Percentiles rank a stretch among this genome's conserved stretches.
phyloP scores from a whole-genome alignment of 1,140 invertebrate genomes.

The Conus ventricosus region DNA sequence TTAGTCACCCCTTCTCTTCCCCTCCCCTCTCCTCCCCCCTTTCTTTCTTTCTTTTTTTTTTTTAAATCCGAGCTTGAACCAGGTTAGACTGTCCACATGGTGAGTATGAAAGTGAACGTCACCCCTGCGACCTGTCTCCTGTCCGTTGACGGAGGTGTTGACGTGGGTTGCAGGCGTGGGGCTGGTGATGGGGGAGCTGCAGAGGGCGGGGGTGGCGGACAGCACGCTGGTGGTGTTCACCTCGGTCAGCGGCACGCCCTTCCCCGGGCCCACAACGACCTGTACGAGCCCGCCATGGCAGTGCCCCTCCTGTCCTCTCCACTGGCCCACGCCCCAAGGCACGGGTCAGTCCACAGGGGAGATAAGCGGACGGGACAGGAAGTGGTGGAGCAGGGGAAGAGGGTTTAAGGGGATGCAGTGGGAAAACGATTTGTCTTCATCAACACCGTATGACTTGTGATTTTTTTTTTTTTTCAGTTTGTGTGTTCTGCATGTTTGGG shows the following conservation, averaged over 20 bases:
- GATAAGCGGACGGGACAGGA: neutral
- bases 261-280: constrained; percentile 88
- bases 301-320: constrained; percentile 88
- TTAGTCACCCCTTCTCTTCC: too few relatives aligned
- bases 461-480: neutral
- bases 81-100: too few relatives aligned
- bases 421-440: too few relatives aligned
- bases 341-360: constrained; percentile 38
- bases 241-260: constrained; percentile 93
- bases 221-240: constrained; percentile 90
- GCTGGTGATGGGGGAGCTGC: constrained; percentile 86
- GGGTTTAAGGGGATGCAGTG: neutral
- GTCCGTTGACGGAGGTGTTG: neutral
- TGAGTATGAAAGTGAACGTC: too few relatives aligned
- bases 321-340: constrained; percentile 76
- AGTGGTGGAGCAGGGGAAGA: neutral
- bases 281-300: constrained; percentile 86
- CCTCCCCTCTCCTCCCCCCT: too few relatives aligned
- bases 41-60: too few relatives aligned
- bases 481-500: neutral
- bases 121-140: too few relatives aligned
- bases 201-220: constrained; percentile 80
- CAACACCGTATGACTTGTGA: neutral
- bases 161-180: constrained; percentile 81
- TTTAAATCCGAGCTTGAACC: too few relatives aligned